These are phyloP conservation scores for Stichodactyla mertensii DNA, from an alignment of 64 coral and sea anemone genomes.

Conservation along the genomic window DNA sequence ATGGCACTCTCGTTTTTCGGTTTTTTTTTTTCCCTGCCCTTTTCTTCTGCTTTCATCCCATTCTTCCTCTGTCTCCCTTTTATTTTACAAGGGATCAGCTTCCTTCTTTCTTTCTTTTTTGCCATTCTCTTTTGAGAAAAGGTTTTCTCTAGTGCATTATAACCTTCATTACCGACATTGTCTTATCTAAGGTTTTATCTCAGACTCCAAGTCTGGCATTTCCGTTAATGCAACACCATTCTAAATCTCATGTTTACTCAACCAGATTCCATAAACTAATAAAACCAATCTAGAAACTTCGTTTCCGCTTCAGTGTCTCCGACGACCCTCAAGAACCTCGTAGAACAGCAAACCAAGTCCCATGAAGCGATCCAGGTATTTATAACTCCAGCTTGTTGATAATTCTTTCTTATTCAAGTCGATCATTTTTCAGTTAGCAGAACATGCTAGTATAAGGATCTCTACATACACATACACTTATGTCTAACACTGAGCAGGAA, in stretches of 20 bases:
- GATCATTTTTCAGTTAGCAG: neutral
- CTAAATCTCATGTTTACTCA: neutral
- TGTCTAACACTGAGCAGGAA: neutral
- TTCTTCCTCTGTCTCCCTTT: neutral
- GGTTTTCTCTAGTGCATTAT: neutral
- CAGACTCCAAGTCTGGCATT: neutral
- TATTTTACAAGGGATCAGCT: neutral
- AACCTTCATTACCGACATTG: neutral
- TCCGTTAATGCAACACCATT: neutral
- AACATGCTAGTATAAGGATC: neutral
- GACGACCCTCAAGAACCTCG: slow-evolving; percentile 37
- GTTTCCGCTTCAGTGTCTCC: slow-evolving; percentile 39
- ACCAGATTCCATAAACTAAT: neutral
- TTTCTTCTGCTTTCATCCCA: neutral
- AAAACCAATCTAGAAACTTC: neutral
- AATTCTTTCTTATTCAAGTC: neutral
- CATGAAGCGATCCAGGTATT: slow-evolving; percentile 83
- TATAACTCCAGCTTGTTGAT: neutral
- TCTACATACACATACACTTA: neutral
- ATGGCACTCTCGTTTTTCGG: neutral
- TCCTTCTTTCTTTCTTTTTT: neutral
- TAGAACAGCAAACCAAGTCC: slow-evolving; percentile 81
- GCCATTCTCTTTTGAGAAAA: too few species aligned
- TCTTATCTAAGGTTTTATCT: neutral
- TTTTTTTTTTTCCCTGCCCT: neutral